Conservation (phyloP, 2,113 vertebrate genomes). For the Dasyurus viverrinus region DNA sequence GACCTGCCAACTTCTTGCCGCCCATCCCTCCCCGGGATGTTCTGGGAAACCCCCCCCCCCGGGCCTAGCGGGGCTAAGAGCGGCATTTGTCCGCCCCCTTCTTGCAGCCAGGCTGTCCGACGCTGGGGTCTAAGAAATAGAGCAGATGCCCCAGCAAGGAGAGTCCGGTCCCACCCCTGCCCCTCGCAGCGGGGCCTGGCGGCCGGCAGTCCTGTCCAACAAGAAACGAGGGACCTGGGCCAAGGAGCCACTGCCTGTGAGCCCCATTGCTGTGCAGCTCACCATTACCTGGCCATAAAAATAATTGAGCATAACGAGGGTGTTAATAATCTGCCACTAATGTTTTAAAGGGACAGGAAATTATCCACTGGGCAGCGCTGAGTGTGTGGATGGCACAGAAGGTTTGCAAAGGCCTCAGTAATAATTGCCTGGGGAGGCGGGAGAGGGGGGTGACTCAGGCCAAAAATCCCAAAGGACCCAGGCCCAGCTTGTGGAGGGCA, state of each 20-base stretch:
- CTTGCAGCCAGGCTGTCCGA: neutral
- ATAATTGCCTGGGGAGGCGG: slow-evolving; percentile 68
- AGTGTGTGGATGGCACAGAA: slow-evolving; percentile 78
- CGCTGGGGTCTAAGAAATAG: neutral
- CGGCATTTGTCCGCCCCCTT: slow-evolving; percentile 33
- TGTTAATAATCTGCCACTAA: slow-evolving; percentile 80
- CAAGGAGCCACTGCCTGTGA: slow-evolving; percentile 60
- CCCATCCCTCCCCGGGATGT: neutral
- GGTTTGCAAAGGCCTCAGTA: slow-evolving; percentile 74
- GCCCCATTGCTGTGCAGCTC: slow-evolving; percentile 77
- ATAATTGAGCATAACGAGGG: slow-evolving; percentile 82
- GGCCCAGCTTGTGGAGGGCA: slow-evolving; percentile 24
- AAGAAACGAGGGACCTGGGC: slow-evolving; percentile 74
- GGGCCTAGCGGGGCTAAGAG: slow-evolving; percentile 18
- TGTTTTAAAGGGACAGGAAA: slow-evolving; percentile 80
- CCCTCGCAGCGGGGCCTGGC: neutral
- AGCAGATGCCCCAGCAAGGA: neutral
- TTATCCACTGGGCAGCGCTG: slow-evolving; percentile 80
- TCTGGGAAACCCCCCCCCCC: too few species aligned
- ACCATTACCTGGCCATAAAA: slow-evolving; percentile 80
- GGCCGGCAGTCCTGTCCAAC: slow-evolving; percentile 62
- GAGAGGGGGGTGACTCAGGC: neutral
- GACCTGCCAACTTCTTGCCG: neutral
- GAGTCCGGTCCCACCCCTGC: neutral
- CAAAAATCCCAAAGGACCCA: slow-evolving; percentile 59